Evolutionary conservation across 2,113 vertebrate genomes (phyloP).

Genomic region (Tachycineta bicolor): DNA sequence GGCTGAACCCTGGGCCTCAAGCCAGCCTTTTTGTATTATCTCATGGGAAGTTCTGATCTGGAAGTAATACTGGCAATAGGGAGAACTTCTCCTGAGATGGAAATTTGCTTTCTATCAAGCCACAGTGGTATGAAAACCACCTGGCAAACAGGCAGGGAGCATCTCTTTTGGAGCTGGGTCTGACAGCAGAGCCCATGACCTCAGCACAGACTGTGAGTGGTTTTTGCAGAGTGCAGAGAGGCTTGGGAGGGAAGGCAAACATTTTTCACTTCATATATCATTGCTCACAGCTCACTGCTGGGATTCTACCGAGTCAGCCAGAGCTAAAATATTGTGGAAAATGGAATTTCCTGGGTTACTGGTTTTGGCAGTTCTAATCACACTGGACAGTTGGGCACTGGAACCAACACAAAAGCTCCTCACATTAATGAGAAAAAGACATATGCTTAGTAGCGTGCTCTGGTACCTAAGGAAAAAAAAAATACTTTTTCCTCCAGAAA

Average conservation of each 20-base stretch:
- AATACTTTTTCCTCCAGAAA: background rate
- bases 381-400: constrained; percentile 27
- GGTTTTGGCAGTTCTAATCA: constrained; percentile 29
- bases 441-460: background rate
- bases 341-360: constrained; percentile 58
- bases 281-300: constrained; percentile 45
- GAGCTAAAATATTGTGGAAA: constrained; percentile 51
- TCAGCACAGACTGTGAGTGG: background rate
- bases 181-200: background rate
- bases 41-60: background rate
- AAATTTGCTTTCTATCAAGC: background rate
- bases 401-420: constrained; percentile 23
- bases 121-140: background rate
- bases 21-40: background rate
- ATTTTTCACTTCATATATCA: constrained; percentile 64
- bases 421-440: constrained; percentile 25
- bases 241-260: constrained; percentile 2
- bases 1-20: background rate
- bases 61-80: background rate
- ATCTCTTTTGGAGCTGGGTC: background rate
- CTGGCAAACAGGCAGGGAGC: background rate
- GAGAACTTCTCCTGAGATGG: background rate
- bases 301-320: constrained; percentile 35
- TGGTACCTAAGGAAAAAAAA: background rate
- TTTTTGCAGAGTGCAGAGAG: background rate